Percentiles rank a stretch among this genome's conserved stretches.
phyloP scores from a whole-genome alignment of 2,888 invertebrate genomes.

The Heteromurus nitidus region DNA sequence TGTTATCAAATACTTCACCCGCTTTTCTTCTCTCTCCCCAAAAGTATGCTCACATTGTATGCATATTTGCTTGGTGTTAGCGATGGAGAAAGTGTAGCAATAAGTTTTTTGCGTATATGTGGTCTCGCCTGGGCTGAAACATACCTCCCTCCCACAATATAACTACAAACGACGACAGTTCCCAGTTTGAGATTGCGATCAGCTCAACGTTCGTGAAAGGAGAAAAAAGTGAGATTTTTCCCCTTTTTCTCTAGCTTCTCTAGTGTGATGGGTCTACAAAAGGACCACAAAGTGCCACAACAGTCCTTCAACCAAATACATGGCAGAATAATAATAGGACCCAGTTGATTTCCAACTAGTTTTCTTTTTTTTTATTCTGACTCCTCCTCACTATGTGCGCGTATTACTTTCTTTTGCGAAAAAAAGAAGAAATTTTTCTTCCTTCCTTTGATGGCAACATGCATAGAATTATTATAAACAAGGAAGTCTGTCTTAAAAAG shows the following conservation, averaged over 20 bases:
- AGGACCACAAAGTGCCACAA: slow-evolving; percentile 35
- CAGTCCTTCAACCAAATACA: background rate
- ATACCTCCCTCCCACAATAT: background rate
- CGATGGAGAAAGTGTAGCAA: background rate
- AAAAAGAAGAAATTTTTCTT: too few relatives aligned
- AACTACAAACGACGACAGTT: background rate
- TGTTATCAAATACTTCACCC: slow-evolving; percentile 23
- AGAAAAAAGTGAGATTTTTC: too few relatives aligned
- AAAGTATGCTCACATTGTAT: background rate
- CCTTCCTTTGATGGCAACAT: too few relatives aligned
- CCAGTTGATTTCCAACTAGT: slow-evolving; percentile 50
- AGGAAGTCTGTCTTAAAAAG: slow-evolving; percentile 30
- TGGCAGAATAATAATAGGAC: slow-evolving; percentile 48
- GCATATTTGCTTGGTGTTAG: background rate
- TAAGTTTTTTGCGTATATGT: too few relatives aligned
- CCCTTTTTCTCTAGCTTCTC: too few relatives aligned
- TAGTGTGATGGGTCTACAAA: slow-evolving; percentile 12
- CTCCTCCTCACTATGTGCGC: slow-evolving; percentile 5
- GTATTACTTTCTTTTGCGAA: background rate
- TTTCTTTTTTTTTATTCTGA: slow-evolving; percentile 38
- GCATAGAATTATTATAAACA: slow-evolving; percentile 26
- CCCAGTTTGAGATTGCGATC: slow-evolving; percentile 22
- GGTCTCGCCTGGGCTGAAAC: too few relatives aligned
- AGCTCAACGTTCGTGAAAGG: slow-evolving; percentile 12
- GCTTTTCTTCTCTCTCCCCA: background rate